A percentile compares a stretch with the other conserved stretches of the same genome.
These are phyloP conservation scores for Muscidifurax raptorellus DNA, from an alignment of 1,140 invertebrate species.

Conservation along the genomic window DNA sequence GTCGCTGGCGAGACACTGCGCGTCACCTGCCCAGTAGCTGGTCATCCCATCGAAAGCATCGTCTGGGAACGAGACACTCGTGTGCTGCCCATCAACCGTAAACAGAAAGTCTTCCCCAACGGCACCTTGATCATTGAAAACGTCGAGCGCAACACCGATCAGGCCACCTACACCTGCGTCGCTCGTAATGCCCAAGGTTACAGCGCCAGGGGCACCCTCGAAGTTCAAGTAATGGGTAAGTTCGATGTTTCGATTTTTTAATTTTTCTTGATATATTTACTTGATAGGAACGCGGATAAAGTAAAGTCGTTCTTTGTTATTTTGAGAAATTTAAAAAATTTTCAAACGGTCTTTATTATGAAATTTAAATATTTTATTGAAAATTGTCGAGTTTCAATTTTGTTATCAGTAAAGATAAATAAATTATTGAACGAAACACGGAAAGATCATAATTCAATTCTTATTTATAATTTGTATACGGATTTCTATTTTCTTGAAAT, in stretches of 20 bases:
- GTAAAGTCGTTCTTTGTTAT: neutral
- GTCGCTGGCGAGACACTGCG: slow-evolving; percentile 93
- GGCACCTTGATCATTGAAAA: slow-evolving; percentile 96
- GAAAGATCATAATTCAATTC: too few species aligned
- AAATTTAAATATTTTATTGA: too few species aligned
- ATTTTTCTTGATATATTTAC: neutral
- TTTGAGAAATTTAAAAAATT: too few species aligned
- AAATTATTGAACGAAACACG: too few species aligned
- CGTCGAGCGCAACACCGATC: slow-evolving; percentile 93
- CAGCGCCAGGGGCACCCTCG: slow-evolving; percentile 88
- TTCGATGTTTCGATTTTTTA: slow-evolving; percentile 58
- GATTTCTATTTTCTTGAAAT: too few species aligned
- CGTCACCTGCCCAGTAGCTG: slow-evolving; percentile 94
- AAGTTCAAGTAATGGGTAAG: slow-evolving; percentile 98
- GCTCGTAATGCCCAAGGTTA: slow-evolving; percentile 93
- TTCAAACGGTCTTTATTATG: too few species aligned
- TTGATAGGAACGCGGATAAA: neutral
- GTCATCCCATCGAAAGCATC: slow-evolving; percentile 94
- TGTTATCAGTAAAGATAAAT: too few species aligned
- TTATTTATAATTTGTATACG: too few species aligned
- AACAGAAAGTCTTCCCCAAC: slow-evolving; percentile 95
- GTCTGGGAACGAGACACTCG: slow-evolving; percentile 92
- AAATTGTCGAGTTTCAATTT: too few species aligned
- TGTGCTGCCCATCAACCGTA: slow-evolving; percentile 93
- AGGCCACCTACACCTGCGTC: slow-evolving; percentile 95